Evolutionary conservation across 2,113 vertebrate species (phyloP).

Genomic region (Callipepla squamata): DNA sequence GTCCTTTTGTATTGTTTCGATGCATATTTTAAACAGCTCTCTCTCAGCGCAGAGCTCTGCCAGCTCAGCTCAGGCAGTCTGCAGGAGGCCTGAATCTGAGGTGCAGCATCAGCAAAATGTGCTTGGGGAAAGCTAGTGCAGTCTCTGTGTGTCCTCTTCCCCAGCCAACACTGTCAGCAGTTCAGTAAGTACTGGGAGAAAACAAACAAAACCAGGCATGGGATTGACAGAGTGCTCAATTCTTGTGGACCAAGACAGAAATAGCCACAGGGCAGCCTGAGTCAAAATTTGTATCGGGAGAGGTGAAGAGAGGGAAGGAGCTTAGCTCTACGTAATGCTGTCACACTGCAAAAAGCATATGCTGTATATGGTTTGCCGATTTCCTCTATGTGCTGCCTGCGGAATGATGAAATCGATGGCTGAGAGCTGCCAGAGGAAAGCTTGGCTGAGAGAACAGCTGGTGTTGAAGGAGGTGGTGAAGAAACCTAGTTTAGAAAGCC

Average conservation of each 20-base stretch:
- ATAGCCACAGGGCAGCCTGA: background rate
- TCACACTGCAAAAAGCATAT: background rate
- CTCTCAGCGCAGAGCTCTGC: background rate
- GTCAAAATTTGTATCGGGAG: background rate
- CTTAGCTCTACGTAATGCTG: background rate
- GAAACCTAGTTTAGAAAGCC: background rate
- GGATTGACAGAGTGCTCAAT: background rate
- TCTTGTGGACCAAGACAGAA: background rate
- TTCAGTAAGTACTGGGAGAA: background rate
- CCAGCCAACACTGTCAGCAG: background rate
- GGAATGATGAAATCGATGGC: background rate
- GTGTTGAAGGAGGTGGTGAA: background rate
- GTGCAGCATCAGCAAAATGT: background rate
- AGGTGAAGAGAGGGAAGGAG: fast-evolving
- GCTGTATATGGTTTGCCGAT: background rate
- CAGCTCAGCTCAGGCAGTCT: background rate
- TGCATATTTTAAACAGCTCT: background rate
- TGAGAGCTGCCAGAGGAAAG: background rate
- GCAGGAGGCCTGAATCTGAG: background rate
- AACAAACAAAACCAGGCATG: background rate
- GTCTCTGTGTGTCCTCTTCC: background rate
- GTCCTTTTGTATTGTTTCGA: background rate
- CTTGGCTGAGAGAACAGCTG: background rate
- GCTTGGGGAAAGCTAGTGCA: background rate
- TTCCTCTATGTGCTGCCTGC: background rate